Evolutionary conservation across 30 jellyfish, hydroid and myxozoan species (phyloP), one percentile per base, ranked within the genome.

Genomic region (Aurelia coerulea): DNA sequence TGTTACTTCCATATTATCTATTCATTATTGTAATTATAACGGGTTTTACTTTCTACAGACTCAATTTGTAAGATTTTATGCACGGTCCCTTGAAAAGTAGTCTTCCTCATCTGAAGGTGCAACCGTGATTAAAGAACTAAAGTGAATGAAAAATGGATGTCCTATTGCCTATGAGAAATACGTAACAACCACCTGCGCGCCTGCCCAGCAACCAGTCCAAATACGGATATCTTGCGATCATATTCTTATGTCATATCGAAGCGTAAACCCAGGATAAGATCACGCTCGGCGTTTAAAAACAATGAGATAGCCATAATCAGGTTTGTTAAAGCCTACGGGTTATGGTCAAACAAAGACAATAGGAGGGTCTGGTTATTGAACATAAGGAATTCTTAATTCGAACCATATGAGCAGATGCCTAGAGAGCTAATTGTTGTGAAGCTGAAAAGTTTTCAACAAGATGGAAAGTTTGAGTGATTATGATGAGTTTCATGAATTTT

Each of bases 251-350:
- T 31, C 85, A 46, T 75, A 75, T 75, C 62, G 54, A 72, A 50
- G 39, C 62, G 6, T 73, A 73, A 73, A 75, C 85, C 37, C 74
- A 29, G 74, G 85, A 51, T 75, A 75, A 75, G 85, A 75, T 75
- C 85, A 75, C 74, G 85, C 58, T 75, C 74, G 85, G 75, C 68
- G 85, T 50, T 75, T 46, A 50, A 75, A 75, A 70, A 75, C 85
- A 75, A 75, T 75, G 59, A 72, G 62, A 75, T 75, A 51, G 85
- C 62, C 62, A 51, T 51, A 60, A 75, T 75, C 85, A 51, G 73
- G 85, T 67, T 81, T 81, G 77, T 81, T 67, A 37, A 81, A 73
- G 79, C 74, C 91, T 81, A 69, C 91, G 53, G 84, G 91, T 81
- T 81, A 81, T 69, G 91, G 84, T 81, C 91, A 81, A 53, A 32